These are phyloP conservation scores for Drosophila sordidula DNA, from an alignment of 2,888 invertebrate genomes.

Conservation along the genomic window DNA sequence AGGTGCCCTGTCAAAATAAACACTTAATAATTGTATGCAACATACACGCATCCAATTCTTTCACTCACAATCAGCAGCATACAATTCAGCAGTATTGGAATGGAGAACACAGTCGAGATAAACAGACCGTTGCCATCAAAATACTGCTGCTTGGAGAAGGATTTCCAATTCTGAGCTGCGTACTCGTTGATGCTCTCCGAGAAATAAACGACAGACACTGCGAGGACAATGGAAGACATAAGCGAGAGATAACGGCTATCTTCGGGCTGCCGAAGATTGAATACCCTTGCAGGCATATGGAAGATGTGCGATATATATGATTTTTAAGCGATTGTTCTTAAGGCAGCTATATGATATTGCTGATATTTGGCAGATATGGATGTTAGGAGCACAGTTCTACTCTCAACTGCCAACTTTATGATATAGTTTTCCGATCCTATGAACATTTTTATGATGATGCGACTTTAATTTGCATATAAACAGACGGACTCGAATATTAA, in stretches of 20 bases:
- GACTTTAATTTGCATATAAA: no score
- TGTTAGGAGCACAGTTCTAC: no score
- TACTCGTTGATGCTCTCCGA: conserved; percentile 96
- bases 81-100: conserved; percentile 95
- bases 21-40: background rate
- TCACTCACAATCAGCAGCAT: conserved; percentile 96
- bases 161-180: conserved; percentile 94
- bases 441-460: no score
- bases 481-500: no score
- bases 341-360: no score
- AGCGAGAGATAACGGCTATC: background rate
- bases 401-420: no score
- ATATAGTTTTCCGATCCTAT: no score
- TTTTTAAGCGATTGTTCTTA: no score
- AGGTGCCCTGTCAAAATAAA: conserved; percentile 90
- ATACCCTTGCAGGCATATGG: no score
- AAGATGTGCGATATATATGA: no score
- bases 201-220: conserved; percentile 94
- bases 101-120: conserved; percentile 97
- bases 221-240: conserved; percentile 67
- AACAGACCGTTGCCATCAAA: conserved; percentile 97
- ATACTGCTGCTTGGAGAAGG: conserved; percentile 96
- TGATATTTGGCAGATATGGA: no score
- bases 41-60: conserved; percentile 2
- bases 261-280: background rate